Base-by-base conservation (phyloP, 37 sponge, comb jelly and placozoan genomes). In the Spongia lamella region DNA sequence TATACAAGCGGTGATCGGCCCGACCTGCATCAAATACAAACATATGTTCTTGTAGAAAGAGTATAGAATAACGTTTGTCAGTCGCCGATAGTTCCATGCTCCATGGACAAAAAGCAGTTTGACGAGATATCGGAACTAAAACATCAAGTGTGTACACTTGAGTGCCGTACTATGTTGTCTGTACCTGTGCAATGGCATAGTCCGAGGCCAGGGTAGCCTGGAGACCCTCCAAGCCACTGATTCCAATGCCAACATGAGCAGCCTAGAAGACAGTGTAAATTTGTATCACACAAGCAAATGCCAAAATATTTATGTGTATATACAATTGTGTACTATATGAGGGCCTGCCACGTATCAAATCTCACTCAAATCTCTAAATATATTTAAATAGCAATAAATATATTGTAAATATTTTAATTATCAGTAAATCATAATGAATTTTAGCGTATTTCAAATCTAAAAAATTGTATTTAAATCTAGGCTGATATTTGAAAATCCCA, bases 1-100 rank as follows among this genome's bases (percentile, higher is more conserved):
- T n/a, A n/a, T n/a, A n/a, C n/a, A n/a, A n/a, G n/a, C n/a, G 15
- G 49, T 19, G 15, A 71, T 22, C 7, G 3, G 51, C 72, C 70
- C 1, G 25, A 91, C 92, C 88, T 91, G 80, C 47, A 86, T 83
- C 27, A 86, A 61, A 39, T 91, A 91, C 43, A 91, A 76, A 39
- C 67, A 57, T 29, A 91, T 91, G 96, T 95, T 95, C 84, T 91
- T 91, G 79, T 95, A 95, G 80, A 95, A 95, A 73, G 84, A 91
- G 76, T 85, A 95, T 67, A 95, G 71, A 34, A 89, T 86, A 68
- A 91, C 78, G 13, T 66, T 72, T 21, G 87, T 78, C 51, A 83
- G 81, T 57, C 96, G 74, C 20, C 78, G 85, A 74, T 91, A 88
- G 72, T 78, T 91, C 96, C 96, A 95, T 3, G 73, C 82, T 33